Evolutionary conservation across 1,140 invertebrate genomes (phyloP).

Genomic region (Drosophila elegans): DNA sequence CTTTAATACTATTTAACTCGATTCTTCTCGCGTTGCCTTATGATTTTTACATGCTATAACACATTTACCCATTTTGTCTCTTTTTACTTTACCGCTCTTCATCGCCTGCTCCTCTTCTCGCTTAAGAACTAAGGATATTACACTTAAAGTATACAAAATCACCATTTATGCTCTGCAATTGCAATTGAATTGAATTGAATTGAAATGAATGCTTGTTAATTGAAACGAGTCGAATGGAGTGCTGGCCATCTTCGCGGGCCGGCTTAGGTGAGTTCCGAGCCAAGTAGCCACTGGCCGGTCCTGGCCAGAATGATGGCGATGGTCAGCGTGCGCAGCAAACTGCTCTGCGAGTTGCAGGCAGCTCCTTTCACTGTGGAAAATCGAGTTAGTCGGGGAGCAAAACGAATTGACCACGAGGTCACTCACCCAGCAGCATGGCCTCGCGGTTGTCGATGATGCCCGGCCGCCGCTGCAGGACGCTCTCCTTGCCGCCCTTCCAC

Average conservation of each 20-base stretch:
- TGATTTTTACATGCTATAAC: slow-evolving; percentile 63
- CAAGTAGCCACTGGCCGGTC: slow-evolving; percentile 71
- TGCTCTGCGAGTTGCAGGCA: slow-evolving; percentile 53
- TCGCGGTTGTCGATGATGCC: slow-evolving; percentile 87
- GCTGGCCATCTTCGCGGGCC: slow-evolving; percentile 9
- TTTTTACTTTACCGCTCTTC: slow-evolving; percentile 22
- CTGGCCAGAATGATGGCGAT: slow-evolving; percentile 72
- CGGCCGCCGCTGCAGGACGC: slow-evolving; percentile 85
- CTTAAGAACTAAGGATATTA: slow-evolving; percentile 80
- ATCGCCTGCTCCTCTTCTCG: slow-evolving; percentile 14
- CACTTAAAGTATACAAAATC: slow-evolving; percentile 84
- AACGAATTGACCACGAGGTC: slow-evolving; percentile 2
- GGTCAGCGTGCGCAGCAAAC: slow-evolving; percentile 62
- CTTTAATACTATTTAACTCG: slow-evolving; percentile 38
- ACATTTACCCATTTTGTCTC: slow-evolving; percentile 52
- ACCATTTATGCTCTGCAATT: slow-evolving; percentile 82
- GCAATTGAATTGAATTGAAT: slow-evolving; percentile 77
- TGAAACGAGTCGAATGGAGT: slow-evolving; percentile 35
- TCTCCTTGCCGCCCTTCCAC: slow-evolving; percentile 87
- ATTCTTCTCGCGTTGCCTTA: slow-evolving; percentile 24
- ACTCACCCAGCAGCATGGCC: slow-evolving; percentile 87
- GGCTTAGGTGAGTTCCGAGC: slow-evolving; percentile 71
- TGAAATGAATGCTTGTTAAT: slow-evolving; percentile 63
- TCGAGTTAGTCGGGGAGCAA: slow-evolving; percentile 19
- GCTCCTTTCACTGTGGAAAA: slow-evolving; percentile 60